phyloP scores from a whole-genome alignment of 2,797 vertebrate species.

The Chanos chanos region DNA sequence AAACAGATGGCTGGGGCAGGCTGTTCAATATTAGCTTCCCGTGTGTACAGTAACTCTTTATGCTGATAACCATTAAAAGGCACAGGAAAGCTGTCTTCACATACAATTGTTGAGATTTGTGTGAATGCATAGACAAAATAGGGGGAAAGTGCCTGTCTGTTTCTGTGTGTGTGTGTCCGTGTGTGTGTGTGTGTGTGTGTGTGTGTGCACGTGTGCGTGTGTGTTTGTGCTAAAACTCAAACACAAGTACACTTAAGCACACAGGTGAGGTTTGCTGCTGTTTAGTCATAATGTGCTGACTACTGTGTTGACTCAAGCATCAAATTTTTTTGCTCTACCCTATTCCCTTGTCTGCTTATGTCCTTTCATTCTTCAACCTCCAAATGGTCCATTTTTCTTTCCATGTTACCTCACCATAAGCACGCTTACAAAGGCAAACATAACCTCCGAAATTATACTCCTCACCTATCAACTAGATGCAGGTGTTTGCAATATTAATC shows the following conservation, averaged over 20 bases:
- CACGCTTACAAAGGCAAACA: background rate
- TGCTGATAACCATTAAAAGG: background rate
- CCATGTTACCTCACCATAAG: background rate
- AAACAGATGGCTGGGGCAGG: slow-evolving; percentile 22
- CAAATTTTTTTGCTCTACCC: background rate
- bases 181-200: background rate
- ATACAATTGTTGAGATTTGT: background rate
- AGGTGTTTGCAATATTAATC: too few relatives aligned
- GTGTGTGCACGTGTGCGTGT: too few relatives aligned
- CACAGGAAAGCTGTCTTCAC: too few relatives aligned
- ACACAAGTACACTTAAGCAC: too few relatives aligned
- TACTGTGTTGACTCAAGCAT: background rate
- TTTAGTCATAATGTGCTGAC: too few relatives aligned
- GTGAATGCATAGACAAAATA: background rate
- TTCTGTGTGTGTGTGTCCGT: background rate
- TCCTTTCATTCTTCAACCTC: background rate
- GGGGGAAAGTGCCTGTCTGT: background rate
- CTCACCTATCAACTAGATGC: background rate
- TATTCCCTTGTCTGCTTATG: background rate
- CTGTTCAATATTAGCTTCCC: background rate
- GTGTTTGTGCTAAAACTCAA: too few relatives aligned
- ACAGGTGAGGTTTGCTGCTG: too few relatives aligned
- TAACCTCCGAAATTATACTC: background rate
- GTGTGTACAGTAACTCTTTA: background rate
- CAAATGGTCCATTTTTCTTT: background rate